Conservation (phyloP, 2,888 invertebrate genomes). For the Parelbella ahira region DNA sequence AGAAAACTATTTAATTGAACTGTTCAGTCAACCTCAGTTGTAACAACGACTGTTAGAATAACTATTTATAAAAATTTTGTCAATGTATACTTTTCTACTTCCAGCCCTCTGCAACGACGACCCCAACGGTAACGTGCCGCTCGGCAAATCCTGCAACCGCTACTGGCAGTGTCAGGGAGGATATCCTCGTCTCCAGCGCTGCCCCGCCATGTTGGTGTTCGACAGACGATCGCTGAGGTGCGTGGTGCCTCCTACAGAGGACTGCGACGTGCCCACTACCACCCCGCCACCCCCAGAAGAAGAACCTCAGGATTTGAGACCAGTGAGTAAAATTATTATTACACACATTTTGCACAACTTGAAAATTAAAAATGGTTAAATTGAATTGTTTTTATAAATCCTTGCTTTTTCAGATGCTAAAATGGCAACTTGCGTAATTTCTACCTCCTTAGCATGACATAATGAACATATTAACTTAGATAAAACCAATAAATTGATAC, state of each 20-base stretch:
- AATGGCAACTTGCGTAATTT: too few relatives aligned
- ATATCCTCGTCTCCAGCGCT: constrained; percentile 93
- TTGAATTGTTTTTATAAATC: too few relatives aligned
- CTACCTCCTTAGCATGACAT: too few relatives aligned
- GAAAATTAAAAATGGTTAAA: too few relatives aligned
- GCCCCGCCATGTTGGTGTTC: constrained; percentile 95
- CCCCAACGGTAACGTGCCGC: constrained; percentile 93
- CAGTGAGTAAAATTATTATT: constrained; percentile 39
- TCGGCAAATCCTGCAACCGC: constrained; percentile 95
- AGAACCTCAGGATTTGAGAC: constrained; percentile 56
- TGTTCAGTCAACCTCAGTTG: too few relatives aligned
- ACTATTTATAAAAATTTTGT: too few relatives aligned
- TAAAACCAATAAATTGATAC: too few relatives aligned
- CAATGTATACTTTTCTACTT: constrained; percentile 36
- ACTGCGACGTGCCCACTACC: constrained; percentile 92
- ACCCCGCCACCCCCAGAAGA: constrained; percentile 83
- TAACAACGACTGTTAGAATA: too few relatives aligned
- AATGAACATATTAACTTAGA: too few relatives aligned
- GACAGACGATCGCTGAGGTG: constrained; percentile 90
- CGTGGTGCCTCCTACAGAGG: constrained; percentile 93
- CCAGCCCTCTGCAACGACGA: constrained; percentile 94
- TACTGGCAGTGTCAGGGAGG: constrained; percentile 98
- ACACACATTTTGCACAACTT: too few relatives aligned
- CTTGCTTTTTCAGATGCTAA: too few relatives aligned
- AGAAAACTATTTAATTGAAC: too few relatives aligned